Evolutionary conservation across 2,888 invertebrate species (phyloP), one percentile per base, ranked within the genome.

Genomic region (Bellardia pandia): DNA sequence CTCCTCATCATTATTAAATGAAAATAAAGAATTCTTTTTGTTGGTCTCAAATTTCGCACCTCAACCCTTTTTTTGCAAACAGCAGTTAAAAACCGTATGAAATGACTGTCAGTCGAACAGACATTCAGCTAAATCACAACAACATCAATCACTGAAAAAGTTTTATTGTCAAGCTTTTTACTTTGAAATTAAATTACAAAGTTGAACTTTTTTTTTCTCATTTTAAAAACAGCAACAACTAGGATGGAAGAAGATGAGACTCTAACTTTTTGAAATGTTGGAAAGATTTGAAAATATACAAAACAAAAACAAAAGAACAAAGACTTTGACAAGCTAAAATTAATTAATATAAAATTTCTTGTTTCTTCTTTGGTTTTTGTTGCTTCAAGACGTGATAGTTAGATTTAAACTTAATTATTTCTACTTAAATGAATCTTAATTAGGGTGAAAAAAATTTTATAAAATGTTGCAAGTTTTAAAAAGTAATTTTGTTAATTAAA

Each of bases 171-270:
- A 83, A 83, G 60, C 37, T 69, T 53, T 56, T 33, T 71, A 64
- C 71, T 78, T 77, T 71, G 71, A 78, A 78, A 84, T 72, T 58
- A 84, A 84, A 84, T 84, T 64, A 71, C 56, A 84, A 84, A 84
- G 77, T 84, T 78, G 11, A 64, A 45, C 33, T 56, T 72, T 83
- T 58, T 45, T 30, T 75, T 48, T 68, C 40, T 33, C 40, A n/a
- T 74, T 76, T 14, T 33, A 58, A 58, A 51, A 45, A 45, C 40
- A 66, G 33, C 1, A 37, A 40, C 8, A 66, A 42, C 23, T 16
- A 53, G 6, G 14, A n/a, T 37, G 60, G 23, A 72, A 33, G 23
- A 78, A 45, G 40, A 78, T 30, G 53, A 62, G 71, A 71, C 69
- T 40, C 48, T 14, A 69, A 69, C 51, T 75, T 75, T 58, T 74